phyloP scores from a whole-genome alignment of 2,113 vertebrate species.

The Chaetops frenatus region DNA sequence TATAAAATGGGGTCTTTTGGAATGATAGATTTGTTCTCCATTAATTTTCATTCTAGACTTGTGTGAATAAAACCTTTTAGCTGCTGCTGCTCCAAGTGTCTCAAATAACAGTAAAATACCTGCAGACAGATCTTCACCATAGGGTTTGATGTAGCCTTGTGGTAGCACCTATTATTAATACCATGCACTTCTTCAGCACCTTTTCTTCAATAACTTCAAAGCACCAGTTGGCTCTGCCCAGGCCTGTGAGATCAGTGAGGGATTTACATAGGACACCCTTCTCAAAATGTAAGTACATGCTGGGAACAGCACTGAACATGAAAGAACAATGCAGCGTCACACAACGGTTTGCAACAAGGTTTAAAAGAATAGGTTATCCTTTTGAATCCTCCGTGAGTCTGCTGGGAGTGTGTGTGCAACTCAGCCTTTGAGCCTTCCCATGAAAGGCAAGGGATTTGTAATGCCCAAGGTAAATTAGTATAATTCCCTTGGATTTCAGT shows the following conservation, averaged over 20 bases:
- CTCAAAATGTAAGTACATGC: neutral
- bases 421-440: neutral
- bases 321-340: neutral
- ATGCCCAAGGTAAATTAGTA: neutral
- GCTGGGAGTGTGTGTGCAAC: neutral
- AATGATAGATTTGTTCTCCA: neutral
- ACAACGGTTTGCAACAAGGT: neutral
- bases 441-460: neutral
- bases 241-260: neutral
- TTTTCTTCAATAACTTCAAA: neutral
- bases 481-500: neutral
- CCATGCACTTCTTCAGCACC: neutral
- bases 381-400: neutral
- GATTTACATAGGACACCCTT: neutral
- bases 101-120: neutral
- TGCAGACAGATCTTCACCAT: neutral
- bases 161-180: neutral
- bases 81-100: neutral
- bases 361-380: neutral
- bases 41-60: neutral
- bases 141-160: neutral
- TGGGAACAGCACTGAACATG: neutral
- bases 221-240: neutral
- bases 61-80: neutral
- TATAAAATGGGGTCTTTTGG: neutral